Evolutionary conservation across 2,888 invertebrate species (phyloP), one percentile per base, ranked within the genome.

Genomic region (Cyaniris semiargus): DNA sequence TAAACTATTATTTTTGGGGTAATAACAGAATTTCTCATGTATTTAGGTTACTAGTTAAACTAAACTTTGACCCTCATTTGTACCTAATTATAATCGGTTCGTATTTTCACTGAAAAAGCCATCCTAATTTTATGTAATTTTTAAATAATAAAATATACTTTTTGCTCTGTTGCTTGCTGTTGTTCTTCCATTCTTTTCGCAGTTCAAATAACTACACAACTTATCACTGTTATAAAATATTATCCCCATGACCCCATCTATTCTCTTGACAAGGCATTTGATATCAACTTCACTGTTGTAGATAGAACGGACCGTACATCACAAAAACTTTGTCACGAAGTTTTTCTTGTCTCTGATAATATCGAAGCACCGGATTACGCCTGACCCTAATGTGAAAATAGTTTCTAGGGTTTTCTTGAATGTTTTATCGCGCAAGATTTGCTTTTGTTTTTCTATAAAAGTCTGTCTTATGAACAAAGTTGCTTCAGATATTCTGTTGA

Each of bases 341-440:
- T 74, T 74, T 74, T 74, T 72, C 72, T 44, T 74, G 74, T 74
- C 72, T 44, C 72, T 18, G 74, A 74, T 74, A 74, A 48, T 48
- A 74, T 74, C 48, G 74, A 27, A 74, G 74, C 21, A 72, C 27
- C 44, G 48, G 74, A 48, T 71, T 71, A 74, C 48, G 44, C 18
- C 53, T 74, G 74, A 74, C 74, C 74, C 27, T 74, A 74, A 74
- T 74, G 74, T 74, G 48, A 53, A 74, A 74, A 74, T 74, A 74
- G 74, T 74, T 74, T 31, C 34, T 38, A 74, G 74, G 74, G 74
- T 74, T 53, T 53, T 48, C 48, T 27, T 6, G 13, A 72, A 15
- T 48, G 23, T 74, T 74, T 53, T 21, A 23, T 38, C 21, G 38
- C 34, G 15, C 31, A 66, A 18, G 66, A 66, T 66, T 66, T 27